Conservation (phyloP, 2,797 vertebrate species). For the Zenarchopterus dispar region DNA sequence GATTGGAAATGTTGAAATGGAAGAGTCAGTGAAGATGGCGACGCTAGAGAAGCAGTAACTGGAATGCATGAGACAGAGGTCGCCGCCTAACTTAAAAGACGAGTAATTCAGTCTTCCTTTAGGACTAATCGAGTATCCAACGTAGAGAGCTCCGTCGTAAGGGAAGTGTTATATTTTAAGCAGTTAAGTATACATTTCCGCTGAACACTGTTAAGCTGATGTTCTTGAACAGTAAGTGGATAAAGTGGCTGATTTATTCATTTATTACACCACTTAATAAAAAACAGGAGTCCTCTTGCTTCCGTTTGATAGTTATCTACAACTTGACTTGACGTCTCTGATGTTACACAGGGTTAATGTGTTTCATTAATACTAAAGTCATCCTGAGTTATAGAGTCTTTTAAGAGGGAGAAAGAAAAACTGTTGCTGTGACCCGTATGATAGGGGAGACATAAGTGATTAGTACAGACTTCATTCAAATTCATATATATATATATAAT, state of each 20-base stretch:
- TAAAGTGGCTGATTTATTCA: conserved; percentile 29
- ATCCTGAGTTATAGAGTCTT: background rate
- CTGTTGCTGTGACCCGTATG: conserved; percentile 13
- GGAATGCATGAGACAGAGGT: conserved; percentile 25
- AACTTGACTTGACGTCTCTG: conserved; percentile 15
- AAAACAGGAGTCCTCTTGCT: conserved; percentile 5
- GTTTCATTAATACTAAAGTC: background rate
- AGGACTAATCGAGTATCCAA: conserved; percentile 28
- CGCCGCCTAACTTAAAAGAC: conserved; percentile 39
- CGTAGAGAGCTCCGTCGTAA: conserved; percentile 13
- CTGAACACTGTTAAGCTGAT: background rate
- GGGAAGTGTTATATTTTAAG: conserved; percentile 29
- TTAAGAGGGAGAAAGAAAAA: background rate
- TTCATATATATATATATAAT: no score
- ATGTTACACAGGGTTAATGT: conserved; percentile 23
- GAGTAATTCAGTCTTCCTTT: conserved; percentile 39
- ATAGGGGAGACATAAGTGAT: conserved; percentile 2
- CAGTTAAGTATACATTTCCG: conserved; percentile 14
- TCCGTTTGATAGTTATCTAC: conserved; percentile 10
- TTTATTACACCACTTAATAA: conserved; percentile 13
- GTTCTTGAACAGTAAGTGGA: conserved; percentile 2
- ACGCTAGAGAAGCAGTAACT: conserved; percentile 45
- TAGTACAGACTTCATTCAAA: background rate
- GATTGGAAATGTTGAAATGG: conserved; percentile 29
- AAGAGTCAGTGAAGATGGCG: conserved; percentile 46